These are phyloP conservation scores for Mixornis gularis DNA, from an alignment of 2,113 vertebrate genomes.

Conservation along the genomic window DNA sequence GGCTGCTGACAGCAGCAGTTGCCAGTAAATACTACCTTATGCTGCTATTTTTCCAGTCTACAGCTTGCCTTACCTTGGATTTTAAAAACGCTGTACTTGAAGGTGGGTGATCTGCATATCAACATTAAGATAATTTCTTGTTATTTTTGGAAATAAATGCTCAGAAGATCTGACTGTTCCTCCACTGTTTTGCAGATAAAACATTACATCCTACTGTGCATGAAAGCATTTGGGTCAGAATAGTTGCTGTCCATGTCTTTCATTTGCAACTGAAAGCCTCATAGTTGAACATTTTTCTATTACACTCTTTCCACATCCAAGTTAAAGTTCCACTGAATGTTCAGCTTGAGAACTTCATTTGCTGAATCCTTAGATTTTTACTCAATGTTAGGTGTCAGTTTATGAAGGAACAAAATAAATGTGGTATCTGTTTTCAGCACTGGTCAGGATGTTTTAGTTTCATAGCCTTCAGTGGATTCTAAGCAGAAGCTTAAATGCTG, in stretches of 20 bases:
- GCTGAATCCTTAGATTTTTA: not conserved
- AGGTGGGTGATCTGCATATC: not conserved
- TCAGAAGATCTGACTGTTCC: not conserved
- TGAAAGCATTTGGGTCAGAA: not conserved
- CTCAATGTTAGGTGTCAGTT: not conserved
- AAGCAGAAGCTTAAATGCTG: not conserved
- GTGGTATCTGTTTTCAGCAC: not conserved
- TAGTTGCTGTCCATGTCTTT: not conserved
- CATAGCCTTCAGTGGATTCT: not conserved
- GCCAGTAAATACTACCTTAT: not conserved
- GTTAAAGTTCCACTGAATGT: not conserved
- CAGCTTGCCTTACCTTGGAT: not conserved
- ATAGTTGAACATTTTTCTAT: not conserved
- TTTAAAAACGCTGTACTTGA: not conserved
- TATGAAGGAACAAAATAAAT: not conserved
- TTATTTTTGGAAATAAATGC: not conserved
- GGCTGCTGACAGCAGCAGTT: not conserved
- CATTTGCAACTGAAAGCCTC: not conserved
- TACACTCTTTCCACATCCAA: not conserved
- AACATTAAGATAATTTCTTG: not conserved
- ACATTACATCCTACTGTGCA: not conserved
- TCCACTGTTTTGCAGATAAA: not conserved
- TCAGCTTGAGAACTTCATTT: not conserved
- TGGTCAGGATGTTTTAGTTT: not conserved
- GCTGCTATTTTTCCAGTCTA: not conserved